Evolutionary conservation across 2,113 vertebrate species (phyloP).

Genomic region (Pygoscelis adeliae): DNA sequence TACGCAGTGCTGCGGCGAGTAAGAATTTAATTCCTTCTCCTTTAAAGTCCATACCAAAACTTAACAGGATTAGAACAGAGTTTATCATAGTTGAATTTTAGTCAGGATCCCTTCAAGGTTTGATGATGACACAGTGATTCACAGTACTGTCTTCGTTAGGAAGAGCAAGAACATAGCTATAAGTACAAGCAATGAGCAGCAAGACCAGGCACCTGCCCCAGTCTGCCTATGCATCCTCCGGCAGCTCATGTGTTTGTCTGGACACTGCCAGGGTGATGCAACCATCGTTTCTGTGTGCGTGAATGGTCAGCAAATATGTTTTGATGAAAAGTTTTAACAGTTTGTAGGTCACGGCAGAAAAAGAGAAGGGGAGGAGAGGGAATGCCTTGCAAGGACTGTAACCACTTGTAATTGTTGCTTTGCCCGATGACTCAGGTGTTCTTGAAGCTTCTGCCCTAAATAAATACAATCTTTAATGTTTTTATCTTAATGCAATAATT

Average conservation of each 20-base stretch:
- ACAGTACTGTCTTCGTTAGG: background rate
- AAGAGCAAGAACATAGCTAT: background rate
- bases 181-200: background rate
- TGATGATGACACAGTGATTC: background rate
- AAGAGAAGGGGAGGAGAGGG: background rate
- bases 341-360: background rate
- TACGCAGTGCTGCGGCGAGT: accelerated
- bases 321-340: background rate
- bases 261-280: background rate
- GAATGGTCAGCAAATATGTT: background rate
- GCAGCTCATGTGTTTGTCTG: background rate
- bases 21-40: background rate
- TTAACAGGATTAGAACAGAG: background rate
- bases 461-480: background rate
- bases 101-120: background rate
- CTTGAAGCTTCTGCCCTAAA: background rate
- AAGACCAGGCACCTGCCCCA: background rate
- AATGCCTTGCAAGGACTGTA: background rate
- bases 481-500: background rate
- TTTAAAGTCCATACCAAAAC: background rate
- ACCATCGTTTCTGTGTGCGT: accelerated
- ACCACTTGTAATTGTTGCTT: background rate
- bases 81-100: background rate
- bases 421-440: accelerated
- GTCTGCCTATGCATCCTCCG: background rate